Percentiles rank a stretch among this genome's conserved stretches.
These are phyloP conservation scores for Coenonympha arcania DNA, from an alignment of 2,888 invertebrate genomes.

Conservation along the genomic window DNA sequence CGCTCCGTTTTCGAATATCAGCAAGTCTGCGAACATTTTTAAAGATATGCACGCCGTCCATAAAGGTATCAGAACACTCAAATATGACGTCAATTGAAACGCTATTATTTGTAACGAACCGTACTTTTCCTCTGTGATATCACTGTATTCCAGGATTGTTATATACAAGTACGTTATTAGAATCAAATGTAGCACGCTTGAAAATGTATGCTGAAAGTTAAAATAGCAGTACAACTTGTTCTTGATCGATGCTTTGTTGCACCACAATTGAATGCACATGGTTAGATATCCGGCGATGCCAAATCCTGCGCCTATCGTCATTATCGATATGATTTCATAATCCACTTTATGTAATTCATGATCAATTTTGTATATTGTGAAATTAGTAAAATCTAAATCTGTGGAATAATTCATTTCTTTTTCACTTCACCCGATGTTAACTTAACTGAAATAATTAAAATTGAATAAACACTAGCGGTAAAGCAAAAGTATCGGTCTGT, in stretches of 20 bases:
- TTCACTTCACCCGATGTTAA: too few relatives aligned
- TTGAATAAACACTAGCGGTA: not conserved
- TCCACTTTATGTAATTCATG: not conserved
- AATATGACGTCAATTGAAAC: not conserved
- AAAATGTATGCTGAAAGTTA: conserved; percentile 9
- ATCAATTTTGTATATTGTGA: not conserved
- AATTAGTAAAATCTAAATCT: not conserved
- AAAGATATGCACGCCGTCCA: conserved; percentile 25
- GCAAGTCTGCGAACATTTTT: conserved; percentile 25
- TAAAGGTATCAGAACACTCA: conserved; percentile 17
- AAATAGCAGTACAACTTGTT: conserved; percentile 1
- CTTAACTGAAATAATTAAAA: too few relatives aligned
- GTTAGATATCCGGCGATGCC: not conserved
- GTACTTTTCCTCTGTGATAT: not conserved
- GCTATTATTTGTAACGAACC: not conserved
- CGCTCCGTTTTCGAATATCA: conserved; percentile 17
- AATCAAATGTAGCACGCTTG: conserved; percentile 5
- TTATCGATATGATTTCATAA: not conserved
- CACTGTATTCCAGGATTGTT: not conserved
- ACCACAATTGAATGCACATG: not conserved
- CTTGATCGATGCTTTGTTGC: not conserved
- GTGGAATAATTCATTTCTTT: not conserved
- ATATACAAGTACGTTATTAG: not conserved
- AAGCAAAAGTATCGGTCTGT: not conserved
- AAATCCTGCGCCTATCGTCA: not conserved